phyloP scores from a whole-genome alignment of 2,797 vertebrate species.

The Pangasius larnaudii region DNA sequence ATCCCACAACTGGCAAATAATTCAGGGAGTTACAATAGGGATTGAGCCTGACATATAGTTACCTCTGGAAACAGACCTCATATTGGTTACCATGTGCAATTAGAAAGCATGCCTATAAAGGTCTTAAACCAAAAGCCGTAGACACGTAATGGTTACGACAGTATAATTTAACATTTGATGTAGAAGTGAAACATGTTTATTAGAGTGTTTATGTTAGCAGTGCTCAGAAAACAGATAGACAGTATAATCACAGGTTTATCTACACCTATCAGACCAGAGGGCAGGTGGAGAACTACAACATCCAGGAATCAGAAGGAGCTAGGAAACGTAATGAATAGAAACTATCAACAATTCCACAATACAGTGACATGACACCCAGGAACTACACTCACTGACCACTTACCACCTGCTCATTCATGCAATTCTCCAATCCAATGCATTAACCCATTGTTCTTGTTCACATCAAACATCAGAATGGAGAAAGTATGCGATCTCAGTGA shows the following conservation, averaged over 20 bases:
- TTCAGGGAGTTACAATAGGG: background rate
- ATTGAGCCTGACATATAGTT: background rate
- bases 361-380: background rate
- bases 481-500: background rate
- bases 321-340: background rate
- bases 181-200: background rate
- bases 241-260: background rate
- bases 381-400: background rate
- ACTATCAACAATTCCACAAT: background rate
- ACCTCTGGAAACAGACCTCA: background rate
- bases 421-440: background rate
- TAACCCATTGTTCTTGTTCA: background rate
- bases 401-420: background rate
- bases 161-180: background rate
- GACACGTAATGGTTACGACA: background rate
- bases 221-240: background rate
- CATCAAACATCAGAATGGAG: background rate
- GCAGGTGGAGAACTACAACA: background rate
- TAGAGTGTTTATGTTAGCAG: background rate
- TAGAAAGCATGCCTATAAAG: background rate
- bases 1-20: background rate
- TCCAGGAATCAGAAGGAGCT: background rate
- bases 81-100: background rate
- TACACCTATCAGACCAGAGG: background rate
- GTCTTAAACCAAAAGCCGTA: too few relatives aligned